Evolutionary conservation across 2,888 invertebrate genomes (phyloP).

Genomic region (Apamea epomidion): DNA sequence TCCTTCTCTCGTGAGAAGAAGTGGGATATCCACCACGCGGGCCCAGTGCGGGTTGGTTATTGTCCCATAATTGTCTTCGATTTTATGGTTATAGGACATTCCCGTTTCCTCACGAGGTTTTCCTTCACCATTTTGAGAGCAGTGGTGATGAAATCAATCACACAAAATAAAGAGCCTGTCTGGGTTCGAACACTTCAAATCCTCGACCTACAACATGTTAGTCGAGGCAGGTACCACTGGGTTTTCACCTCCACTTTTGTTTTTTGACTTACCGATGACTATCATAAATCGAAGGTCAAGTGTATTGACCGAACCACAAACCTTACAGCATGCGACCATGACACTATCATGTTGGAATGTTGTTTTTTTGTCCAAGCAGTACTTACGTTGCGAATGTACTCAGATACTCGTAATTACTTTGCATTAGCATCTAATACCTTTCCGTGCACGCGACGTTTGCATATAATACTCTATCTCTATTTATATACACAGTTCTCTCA

Average conservation of each 20-base stretch:
- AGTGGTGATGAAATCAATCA: neutral
- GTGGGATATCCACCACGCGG: neutral
- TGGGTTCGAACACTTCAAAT: neutral
- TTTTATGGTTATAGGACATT: neutral
- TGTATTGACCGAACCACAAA: constrained; percentile 49
- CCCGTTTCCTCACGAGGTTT: neutral
- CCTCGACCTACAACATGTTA: neutral
- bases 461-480: constrained; percentile 35
- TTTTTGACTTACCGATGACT: neutral
- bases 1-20: neutral
- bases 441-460: constrained; percentile 47
- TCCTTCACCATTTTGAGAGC: neutral
- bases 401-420: constrained; percentile 26
- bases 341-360: constrained; percentile 27
- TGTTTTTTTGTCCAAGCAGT: constrained; percentile 28
- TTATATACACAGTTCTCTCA: constrained; percentile 24
- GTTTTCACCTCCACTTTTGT: neutral
- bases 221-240: neutral
- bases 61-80: neutral
- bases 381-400: constrained; percentile 7
- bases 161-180: neutral
- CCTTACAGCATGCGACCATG: constrained; percentile 26
- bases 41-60: neutral
- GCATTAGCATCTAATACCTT: constrained; percentile 29
- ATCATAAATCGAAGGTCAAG: constrained; percentile 39